Percentiles rank a stretch among this genome's conserved stretches.
These are phyloP conservation scores for Acrossocheilus wenchowensis DNA, from an alignment of 2,797 vertebrate genomes.

Conservation along the genomic window DNA sequence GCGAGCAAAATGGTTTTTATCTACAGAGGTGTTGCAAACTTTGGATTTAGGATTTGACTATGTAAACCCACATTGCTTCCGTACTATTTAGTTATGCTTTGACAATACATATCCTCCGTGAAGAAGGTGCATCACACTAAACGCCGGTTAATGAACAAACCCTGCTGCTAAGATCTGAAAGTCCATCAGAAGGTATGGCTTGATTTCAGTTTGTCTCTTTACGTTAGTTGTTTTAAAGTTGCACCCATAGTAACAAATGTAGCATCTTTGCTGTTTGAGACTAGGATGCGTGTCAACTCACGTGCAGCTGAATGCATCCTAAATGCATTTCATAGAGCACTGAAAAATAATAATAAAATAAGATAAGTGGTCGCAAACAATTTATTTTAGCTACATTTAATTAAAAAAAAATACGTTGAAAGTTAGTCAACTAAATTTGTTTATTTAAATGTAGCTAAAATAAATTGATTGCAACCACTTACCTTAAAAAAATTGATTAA, in stretches of 20 bases:
- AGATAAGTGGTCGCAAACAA: too few species aligned
- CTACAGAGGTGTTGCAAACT: not conserved
- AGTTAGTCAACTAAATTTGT: too few species aligned
- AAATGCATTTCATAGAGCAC: not conserved
- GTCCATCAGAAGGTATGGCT: constrained; percentile 52
- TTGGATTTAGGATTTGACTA: not conserved
- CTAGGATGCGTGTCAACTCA: not conserved
- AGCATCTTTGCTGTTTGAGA: constrained; percentile 1
- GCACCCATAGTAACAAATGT: constrained; percentile 13
- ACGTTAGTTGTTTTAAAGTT: constrained; percentile 21
- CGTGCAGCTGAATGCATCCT: not conserved
- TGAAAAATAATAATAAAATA: too few species aligned
- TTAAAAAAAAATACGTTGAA: too few species aligned
- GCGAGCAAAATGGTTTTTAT: constrained; percentile 14
- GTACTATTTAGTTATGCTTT: constrained; percentile 36
- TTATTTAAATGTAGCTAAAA: too few species aligned
- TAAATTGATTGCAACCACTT: too few species aligned
- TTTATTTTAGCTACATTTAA: too few species aligned
- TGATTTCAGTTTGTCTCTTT: not conserved
- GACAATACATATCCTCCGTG: constrained; percentile 24
- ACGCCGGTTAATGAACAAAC: constrained; percentile 45
- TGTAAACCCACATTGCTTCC: constrained; percentile 2
- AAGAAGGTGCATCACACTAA: constrained; percentile 31
- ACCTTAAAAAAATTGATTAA: too few species aligned
- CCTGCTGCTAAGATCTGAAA: constrained; percentile 44